Conservation (phyloP, 1,140 invertebrate genomes). For the Drosophila pruinosa region DNA sequence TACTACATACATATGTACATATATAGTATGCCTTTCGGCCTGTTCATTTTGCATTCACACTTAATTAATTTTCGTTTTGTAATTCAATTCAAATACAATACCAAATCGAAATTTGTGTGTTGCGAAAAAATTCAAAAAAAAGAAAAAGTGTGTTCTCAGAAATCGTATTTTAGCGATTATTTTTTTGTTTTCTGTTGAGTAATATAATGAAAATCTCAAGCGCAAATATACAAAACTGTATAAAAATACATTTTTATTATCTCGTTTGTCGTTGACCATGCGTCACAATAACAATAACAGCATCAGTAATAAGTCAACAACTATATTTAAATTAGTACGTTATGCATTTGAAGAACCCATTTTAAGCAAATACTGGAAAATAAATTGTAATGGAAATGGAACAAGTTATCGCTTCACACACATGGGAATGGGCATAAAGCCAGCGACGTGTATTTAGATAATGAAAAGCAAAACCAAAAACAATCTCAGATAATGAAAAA, state of each 20-base stretch:
- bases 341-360: conserved; percentile 31
- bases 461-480: conserved; percentile 49
- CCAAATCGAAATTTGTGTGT: conserved; percentile 22
- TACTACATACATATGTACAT: background rate
- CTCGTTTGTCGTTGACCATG: conserved; percentile 34
- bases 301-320: conserved; percentile 31
- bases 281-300: conserved; percentile 24
- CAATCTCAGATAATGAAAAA: conserved; percentile 37
- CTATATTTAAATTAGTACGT: conserved; percentile 55
- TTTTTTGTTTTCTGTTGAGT: conserved; percentile 2
- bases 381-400: conserved; percentile 43
- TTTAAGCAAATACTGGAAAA: conserved; percentile 33
- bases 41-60: conserved; percentile 66
- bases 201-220: conserved; percentile 18
- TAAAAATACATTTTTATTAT: conserved; percentile 71
- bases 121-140: conserved; percentile 13
- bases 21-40: conserved; percentile 18
- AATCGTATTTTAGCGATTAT: conserved; percentile 11
- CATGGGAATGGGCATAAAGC: conserved; percentile 53
- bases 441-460: conserved; percentile 74
- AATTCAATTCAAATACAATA: conserved; percentile 37
- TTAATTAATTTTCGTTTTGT: conserved; percentile 58
- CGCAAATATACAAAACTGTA: conserved; percentile 33
- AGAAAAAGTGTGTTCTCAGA: conserved; percentile 22
- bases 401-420: conserved; percentile 21